Evolutionary conservation across 2,797 vertebrate species (phyloP).

Genomic region (Gobio occitaniae): DNA sequence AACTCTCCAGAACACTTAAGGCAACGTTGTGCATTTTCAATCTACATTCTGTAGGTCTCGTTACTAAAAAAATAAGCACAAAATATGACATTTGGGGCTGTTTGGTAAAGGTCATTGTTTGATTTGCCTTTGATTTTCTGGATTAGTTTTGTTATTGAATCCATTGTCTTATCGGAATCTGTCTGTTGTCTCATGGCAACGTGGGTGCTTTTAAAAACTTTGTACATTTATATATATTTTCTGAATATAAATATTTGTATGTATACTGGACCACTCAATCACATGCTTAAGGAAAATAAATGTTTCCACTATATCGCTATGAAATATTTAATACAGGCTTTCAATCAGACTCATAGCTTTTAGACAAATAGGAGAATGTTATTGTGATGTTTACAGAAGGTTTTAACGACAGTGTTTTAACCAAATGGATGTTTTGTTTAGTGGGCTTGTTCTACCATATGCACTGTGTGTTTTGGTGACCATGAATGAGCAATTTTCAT

Average conservation of each 20-base stretch:
- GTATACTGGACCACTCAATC: slow-evolving; percentile 30
- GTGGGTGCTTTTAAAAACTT: slow-evolving; percentile 60
- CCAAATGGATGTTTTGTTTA: slow-evolving; percentile 37
- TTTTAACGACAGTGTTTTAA: slow-evolving; percentile 32
- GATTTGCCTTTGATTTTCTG: slow-evolving; percentile 25
- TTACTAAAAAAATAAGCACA: slow-evolving; percentile 54
- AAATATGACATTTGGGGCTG: slow-evolving; percentile 17
- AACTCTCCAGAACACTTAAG: slow-evolving; percentile 22
- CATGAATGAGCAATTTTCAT: slow-evolving; percentile 36
- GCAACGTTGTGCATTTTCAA: slow-evolving; percentile 38
- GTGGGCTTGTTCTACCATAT: slow-evolving; percentile 24
- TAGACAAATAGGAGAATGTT: slow-evolving; percentile 33
- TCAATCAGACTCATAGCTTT: slow-evolving; percentile 33
- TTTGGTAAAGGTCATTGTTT: slow-evolving; percentile 33
- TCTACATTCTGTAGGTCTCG: slow-evolving; percentile 3
- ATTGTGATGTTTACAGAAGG: slow-evolving; percentile 50
- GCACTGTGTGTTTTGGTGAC: slow-evolving; percentile 44
- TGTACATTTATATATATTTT: slow-evolving; percentile 61
- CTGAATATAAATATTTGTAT: slow-evolving; percentile 62
- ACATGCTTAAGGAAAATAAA: slow-evolving; percentile 48
- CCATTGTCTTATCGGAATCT: slow-evolving; percentile 40
- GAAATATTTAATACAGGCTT: slow-evolving; percentile 7
- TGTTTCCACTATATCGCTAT: slow-evolving; percentile 30
- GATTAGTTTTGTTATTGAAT: slow-evolving; percentile 13
- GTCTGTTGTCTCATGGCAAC: slow-evolving; percentile 57